These are phyloP conservation scores for Meganola albula DNA, from an alignment of 2,888 invertebrate species.

Conservation along the genomic window DNA sequence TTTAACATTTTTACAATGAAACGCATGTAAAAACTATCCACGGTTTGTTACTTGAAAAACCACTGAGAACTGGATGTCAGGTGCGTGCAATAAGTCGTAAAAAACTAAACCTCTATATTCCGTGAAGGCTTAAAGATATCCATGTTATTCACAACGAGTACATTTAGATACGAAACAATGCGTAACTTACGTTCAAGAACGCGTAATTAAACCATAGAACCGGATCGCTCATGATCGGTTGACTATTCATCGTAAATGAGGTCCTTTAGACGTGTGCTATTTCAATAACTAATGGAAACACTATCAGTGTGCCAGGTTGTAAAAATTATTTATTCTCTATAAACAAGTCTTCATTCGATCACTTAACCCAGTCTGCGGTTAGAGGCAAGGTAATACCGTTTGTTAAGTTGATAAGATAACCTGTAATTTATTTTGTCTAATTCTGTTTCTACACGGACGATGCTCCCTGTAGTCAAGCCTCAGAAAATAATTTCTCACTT, in stretches of 20 bases:
- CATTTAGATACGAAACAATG: constrained; percentile 42
- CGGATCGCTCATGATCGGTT: constrained; percentile 39
- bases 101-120: constrained; percentile 26
- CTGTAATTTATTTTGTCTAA: too few species aligned
- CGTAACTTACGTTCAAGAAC: constrained; percentile 37
- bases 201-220: constrained; percentile 59
- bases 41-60: constrained; percentile 13
- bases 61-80: constrained; percentile 1
- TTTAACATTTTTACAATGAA: too few species aligned
- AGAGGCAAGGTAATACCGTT: constrained; percentile 12
- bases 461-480: too few species aligned
- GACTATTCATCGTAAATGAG: constrained; percentile 60
- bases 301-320: constrained; percentile 37
- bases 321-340: constrained; percentile 19
- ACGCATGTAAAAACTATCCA: too few species aligned
- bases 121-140: constrained; percentile 19
- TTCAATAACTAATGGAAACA: constrained; percentile 50
- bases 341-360: constrained; percentile 11
- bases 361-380: constrained; percentile 8
- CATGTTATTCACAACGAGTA: constrained; percentile 32
- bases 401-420: constrained; percentile 22
- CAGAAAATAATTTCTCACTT: too few species aligned
- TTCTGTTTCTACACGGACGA: too few species aligned
- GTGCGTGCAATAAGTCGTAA: constrained; percentile 14
- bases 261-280: constrained; percentile 52